Evolutionary conservation across 2,888 invertebrate genomes (phyloP), one percentile per base, ranked within the genome.

Genomic region (Litoditis marina): DNA sequence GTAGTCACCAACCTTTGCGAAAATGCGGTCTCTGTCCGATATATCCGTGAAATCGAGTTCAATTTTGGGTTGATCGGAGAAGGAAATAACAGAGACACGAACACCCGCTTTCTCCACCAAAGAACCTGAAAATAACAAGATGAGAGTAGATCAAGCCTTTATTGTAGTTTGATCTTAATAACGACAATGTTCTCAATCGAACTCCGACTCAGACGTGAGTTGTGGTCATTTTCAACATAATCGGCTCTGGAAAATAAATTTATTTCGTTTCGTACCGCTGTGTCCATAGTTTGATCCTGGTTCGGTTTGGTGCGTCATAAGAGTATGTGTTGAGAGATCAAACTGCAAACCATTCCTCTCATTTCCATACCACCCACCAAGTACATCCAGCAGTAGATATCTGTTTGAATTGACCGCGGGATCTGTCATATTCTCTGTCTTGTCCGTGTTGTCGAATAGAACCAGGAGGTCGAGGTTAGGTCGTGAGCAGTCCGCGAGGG

Each of bases 361-460:
- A 30, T 13, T 19, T n/a, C n/a, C n/a, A n/a, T n/a, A n/a, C n/a
- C n/a, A n/a, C 57, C 46, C 13, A 77, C 75, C 76, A 8, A 77
- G 63, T 11, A 77, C 66, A 55, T 77, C 77, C 34, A 79, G 52
- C 6, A 79, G 52, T 25, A 77, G 65, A 61, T 73, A 79, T 36
- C 73, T 65, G 49, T 79, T 77, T 5, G 70, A 49, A 31, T 66
- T 73, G 32, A 79, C 56, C 16, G 55, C 56, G 25, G 72, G 63
- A 42, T 68, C 70, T 8, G 63, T 61, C 57, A 63, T 44, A 25
- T 58, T 61, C 13, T 54, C 54, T 2, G 64, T 52, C 30, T 66
- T 63, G 49, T 69, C 77, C 28, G 66, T 60, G 51, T 67, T 73
- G 50, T 77, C 79, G 27, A 77, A 65, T 6, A 79, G 63, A 13